Evolutionary conservation across 2,113 vertebrate genomes (phyloP).

Genomic region (Atlantisia rogersi): DNA sequence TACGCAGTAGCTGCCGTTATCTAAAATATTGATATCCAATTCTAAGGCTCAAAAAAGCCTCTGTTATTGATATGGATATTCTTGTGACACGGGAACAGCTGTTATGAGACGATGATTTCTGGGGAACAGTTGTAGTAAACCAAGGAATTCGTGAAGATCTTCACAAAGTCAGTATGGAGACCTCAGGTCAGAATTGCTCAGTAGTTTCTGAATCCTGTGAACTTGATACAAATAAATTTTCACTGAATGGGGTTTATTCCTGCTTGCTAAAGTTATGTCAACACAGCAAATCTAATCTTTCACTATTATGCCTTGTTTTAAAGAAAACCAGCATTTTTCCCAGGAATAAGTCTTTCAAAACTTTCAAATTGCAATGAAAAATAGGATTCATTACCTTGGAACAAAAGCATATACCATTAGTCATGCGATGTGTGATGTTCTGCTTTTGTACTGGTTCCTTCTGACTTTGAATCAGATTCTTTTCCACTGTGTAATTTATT

Average conservation of each 20-base stretch:
- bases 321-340: neutral
- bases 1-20: neutral
- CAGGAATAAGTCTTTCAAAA: neutral
- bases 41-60: neutral
- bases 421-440: slow-evolving; percentile 57
- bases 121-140: neutral
- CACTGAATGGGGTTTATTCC: neutral
- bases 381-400: slow-evolving; percentile 75
- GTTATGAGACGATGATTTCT: neutral
- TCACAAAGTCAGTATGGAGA: neutral
- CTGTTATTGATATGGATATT: neutral
- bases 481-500: neutral
- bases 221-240: neutral
- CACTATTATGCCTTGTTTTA: neutral
- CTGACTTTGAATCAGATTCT: slow-evolving; percentile 6
- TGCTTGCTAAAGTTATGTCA: neutral
- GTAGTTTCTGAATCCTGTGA: neutral
- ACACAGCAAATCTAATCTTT: neutral
- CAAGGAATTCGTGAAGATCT: neutral
- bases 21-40: neutral
- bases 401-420: slow-evolving; percentile 60
- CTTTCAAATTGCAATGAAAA: neutral
- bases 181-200: neutral
- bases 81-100: neutral
- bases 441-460: slow-evolving; percentile 51